Base-by-base conservation (phyloP, 1,140 invertebrate genomes). In the Solenopsis invicta region DNA sequence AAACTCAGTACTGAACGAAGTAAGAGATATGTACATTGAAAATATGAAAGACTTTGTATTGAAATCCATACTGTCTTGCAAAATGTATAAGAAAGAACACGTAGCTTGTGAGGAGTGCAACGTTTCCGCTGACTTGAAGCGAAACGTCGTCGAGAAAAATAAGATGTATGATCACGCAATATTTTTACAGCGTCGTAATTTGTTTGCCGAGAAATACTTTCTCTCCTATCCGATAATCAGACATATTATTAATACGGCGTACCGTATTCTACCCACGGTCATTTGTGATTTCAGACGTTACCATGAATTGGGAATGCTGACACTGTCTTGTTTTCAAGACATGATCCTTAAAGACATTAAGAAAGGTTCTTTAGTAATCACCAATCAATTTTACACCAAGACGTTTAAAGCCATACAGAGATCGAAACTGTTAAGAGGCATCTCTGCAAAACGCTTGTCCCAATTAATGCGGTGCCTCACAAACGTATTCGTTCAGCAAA, bases 401-500 rank as follows among this genome's bases (percentile, higher is more conserved):
- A 89, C 92, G 0, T 84, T 90, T 16, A 93, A 85, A 85, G 67
- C n/a, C 18, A 80, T 95, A 52, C 59, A 64, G 16, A 78, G 29
- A 85, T 90, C 86, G 13, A 76, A 75, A 13, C 37, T 86, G 21
- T 75, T 94, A 45, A 89, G 87, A 74, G 87, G 71, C 8, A 77
- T 92, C 62, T 37, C 86, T 6, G 66, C 50, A 4, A 75, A 66
- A 18, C 80, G 76, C 52, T 52, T 90, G 29, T 69, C 78, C 4
- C 91, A 89, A 21, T 82, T 95, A 29, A 88, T 95, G 72, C 86
- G 78, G 1, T 95, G 94, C 45, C 92, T 93, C 3, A 94, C 93
- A 56, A 87, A 93, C 66, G 87, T 95, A 16, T 93, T 95, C 37
- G 76, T 88, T 1, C 94, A 95, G 62, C 92, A 94, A 87, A 94